Base-by-base conservation (phyloP, 2,888 invertebrate species). In the Drosophila siamana region DNA sequence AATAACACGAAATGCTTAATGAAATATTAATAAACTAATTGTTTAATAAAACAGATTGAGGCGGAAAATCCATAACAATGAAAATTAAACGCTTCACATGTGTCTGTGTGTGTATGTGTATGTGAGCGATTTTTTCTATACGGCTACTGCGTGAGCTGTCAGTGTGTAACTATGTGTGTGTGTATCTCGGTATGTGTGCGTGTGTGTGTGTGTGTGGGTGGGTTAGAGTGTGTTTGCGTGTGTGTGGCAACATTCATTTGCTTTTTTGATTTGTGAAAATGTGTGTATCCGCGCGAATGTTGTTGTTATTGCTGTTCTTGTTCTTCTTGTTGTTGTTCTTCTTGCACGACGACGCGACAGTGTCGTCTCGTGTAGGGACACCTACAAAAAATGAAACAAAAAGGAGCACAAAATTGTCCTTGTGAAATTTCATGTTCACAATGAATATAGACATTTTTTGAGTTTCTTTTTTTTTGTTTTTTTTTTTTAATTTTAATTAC, bases 181-280 rank as follows among this genome's bases (percentile, higher is more conserved):
- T 26, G 26, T 26, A 6, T 26, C 26, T 6, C 26, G 5, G 26
- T 26, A 26, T 19, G 19, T 19, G 3, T 54, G 50, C 33, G 26
- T 19, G 30, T 36, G 52, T 47, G 26, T 66, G 66, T 72, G 48
- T 71, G 65, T 57, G 46, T 65, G 62, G 56, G 69, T 57, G 59
- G 40, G 50, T 51, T 63, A 40, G 43, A 38, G 24, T 11, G 46
- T 76, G 19, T 19, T 55, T 62, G 62, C 54, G 48, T 66, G 70
- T 78, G 69, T 74, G 62, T 73, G 57, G 65, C 62, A 78, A 71
- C 62, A 78, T 88, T 85, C 84, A 70, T 74, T 80, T 86, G 76
- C 72, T 70, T 81, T 84, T 86, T 85, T 88, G 87, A 86, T 86
- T 85, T 85, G 85, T 88, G 89, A 88, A 85, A 88, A 84, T 88